Conservation (phyloP, 2,888 invertebrate species). For the Branchinecta sandiegonensis region DNA sequence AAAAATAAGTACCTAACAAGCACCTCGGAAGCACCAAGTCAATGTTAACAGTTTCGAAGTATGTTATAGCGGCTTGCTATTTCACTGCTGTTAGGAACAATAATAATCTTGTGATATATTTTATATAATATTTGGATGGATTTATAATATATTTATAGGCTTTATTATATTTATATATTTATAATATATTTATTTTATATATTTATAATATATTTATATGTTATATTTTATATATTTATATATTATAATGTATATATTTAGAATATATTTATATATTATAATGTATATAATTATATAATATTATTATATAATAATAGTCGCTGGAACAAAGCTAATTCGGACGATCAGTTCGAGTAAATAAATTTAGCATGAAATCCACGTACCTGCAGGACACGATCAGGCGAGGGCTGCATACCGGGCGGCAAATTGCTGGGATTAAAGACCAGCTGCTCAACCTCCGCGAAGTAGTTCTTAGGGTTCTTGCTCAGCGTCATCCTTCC, state of each 20-base stretch:
- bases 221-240: background rate
- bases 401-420: slow-evolving; percentile 35
- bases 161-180: background rate
- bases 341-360: no score
- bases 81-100: no score
- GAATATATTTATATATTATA: background rate
- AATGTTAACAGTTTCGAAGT: no score
- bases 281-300: background rate
- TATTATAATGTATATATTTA: background rate
- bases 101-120: no score
- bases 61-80: no score
- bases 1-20: no score
- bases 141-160: slow-evolving; percentile 2
- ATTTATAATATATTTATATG: slow-evolving; percentile 7
- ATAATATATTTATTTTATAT: background rate
- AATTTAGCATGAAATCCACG: background rate
- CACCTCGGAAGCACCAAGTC: no score
- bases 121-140: no score
- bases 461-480: slow-evolving; percentile 36
- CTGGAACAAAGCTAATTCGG: no score
- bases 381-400: slow-evolving; percentile 36
- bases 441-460: slow-evolving; percentile 36
- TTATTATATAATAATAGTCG: background rate
- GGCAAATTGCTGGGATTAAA: slow-evolving; percentile 36
- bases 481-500: slow-evolving; percentile 34